A percentile compares a stretch with the other conserved stretches of the same genome.
Conservation (phyloP, 1,140 invertebrate species). For the fruit fly (Drosophila melanogaster) region DNA sequence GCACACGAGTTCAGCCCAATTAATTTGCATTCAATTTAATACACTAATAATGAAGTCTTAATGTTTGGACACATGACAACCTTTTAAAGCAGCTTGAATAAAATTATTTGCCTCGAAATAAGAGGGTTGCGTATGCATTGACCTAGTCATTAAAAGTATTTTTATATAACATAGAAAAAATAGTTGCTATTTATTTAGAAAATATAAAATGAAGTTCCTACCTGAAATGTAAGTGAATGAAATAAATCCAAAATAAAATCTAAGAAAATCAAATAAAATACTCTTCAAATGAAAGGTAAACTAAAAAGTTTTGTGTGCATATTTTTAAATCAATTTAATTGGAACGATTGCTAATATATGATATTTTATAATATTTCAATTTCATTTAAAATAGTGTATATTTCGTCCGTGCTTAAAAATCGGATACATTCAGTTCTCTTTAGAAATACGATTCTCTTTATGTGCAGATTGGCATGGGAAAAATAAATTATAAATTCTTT, state of each 20-base stretch:
- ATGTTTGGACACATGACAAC: constrained; percentile 24
- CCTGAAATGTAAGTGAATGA: too few species aligned
- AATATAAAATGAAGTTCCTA: too few species aligned
- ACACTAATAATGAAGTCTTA: constrained; percentile 21
- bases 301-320: too few species aligned
- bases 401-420: background rate
- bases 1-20: constrained; percentile 23
- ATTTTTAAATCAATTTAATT: too few species aligned
- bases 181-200: too few species aligned
- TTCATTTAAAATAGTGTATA: too few species aligned
- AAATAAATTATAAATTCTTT: constrained; percentile 40
- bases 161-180: background rate
- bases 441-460: constrained; percentile 36
- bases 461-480: constrained; percentile 32
- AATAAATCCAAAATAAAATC: too few species aligned
- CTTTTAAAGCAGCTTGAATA: constrained; percentile 19
- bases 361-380: background rate
- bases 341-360: background rate
- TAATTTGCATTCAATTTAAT: constrained; percentile 47
- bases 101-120: background rate
- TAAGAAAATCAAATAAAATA: too few species aligned
- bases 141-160: background rate
- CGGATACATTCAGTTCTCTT: background rate
- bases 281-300: too few species aligned
- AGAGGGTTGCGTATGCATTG: background rate